These are phyloP conservation scores for Paramormyrops hopkinsi DNA, from an alignment of 2,797 vertebrate species.

Conservation along the genomic window DNA sequence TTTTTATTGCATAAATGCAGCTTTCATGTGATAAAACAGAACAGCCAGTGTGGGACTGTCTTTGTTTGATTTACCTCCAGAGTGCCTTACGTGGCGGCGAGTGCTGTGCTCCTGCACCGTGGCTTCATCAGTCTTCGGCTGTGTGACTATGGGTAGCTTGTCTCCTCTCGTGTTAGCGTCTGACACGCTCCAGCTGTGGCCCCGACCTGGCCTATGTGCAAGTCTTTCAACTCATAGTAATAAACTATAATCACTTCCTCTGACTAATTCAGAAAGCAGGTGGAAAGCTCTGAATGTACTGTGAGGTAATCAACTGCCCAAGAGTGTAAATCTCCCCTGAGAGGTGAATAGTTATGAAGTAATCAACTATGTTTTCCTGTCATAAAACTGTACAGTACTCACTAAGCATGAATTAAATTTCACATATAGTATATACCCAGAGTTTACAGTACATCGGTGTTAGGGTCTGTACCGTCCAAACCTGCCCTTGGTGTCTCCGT, in stretches of 20 bases:
- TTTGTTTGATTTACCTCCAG: neutral
- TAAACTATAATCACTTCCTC: constrained; percentile 13
- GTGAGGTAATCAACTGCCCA: neutral
- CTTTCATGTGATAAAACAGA: neutral
- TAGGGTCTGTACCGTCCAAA: neutral
- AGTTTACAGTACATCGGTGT: neutral
- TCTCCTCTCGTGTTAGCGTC: neutral
- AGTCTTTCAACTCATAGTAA: neutral
- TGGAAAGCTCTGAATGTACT: neutral
- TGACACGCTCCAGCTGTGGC: neutral
- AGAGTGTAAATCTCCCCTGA: neutral
- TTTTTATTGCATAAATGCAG: neutral
- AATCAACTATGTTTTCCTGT: constrained; percentile 5
- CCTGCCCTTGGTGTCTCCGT: neutral
- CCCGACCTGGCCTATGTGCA: neutral
- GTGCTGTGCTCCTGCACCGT: neutral
- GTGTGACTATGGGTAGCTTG: neutral
- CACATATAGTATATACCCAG: neutral
- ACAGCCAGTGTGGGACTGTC: neutral
- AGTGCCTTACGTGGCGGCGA: neutral
- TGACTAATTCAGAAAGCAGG: constrained; percentile 11
- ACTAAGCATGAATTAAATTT: neutral
- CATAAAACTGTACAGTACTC: neutral
- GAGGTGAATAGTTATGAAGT: neutral
- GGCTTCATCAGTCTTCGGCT: neutral